phyloP scores from a whole-genome alignment of 2,888 invertebrate genomes.

The Allolobophora icterica region DNA sequence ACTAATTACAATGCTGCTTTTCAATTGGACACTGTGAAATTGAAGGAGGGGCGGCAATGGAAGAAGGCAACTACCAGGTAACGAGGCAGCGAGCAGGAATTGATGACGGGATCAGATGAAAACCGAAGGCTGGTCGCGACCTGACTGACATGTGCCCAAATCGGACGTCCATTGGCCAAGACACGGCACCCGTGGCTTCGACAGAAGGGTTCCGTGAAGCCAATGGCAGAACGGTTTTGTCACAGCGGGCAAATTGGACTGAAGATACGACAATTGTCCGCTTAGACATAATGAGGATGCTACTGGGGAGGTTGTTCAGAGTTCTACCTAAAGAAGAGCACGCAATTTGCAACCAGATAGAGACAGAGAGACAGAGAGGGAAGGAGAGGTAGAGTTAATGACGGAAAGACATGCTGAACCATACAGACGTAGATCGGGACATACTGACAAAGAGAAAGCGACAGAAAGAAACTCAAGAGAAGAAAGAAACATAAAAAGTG shows the following conservation, averaged over 20 bases:
- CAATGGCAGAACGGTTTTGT: background rate
- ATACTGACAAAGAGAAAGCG: background rate
- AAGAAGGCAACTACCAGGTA: background rate
- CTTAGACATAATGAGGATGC: background rate
- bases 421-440: no score
- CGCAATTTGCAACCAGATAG: background rate
- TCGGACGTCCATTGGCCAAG: background rate
- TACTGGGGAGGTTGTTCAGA: background rate
- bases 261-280: background rate
- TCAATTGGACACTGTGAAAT: background rate
- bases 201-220: background rate
- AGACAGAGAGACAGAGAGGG: background rate
- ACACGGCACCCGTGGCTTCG: background rate
- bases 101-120: constrained; percentile 3
- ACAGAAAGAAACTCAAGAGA: background rate
- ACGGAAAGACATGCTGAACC: background rate
- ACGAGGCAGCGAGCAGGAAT: background rate
- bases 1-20: background rate
- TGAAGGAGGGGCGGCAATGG: background rate
- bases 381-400: background rate
- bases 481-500: no score
- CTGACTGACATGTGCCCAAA: background rate
- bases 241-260: background rate
- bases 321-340: background rate
- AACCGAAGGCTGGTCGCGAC: background rate